Evolutionary conservation across 1,140 invertebrate species (phyloP), one percentile per base, ranked within the genome.

Genomic region (Hylyphantes graminicola): DNA sequence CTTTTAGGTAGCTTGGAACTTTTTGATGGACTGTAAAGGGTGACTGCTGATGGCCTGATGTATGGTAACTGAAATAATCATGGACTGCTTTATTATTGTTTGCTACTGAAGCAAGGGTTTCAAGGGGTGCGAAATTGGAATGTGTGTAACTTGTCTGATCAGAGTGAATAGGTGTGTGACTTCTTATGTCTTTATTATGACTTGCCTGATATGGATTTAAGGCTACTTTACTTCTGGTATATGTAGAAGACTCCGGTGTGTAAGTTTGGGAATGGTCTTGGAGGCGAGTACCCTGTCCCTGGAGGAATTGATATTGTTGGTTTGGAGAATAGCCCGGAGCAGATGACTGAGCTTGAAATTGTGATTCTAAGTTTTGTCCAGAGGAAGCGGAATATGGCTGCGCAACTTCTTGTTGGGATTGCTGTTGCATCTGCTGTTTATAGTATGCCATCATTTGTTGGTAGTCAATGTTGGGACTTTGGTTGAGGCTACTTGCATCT

Each of bases 371-470:
- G 54, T 54, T 13, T 57, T 72, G 67, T 53, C 12, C 10, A 19
- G 15, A 19, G 8, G 21, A 15, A 5, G 54, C 9, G 48, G 61
- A 35, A 19, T 57, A 64, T 6, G 17, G 17, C 35, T 35, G 70
- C 0, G 67, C 12, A 12, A 50, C 7, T 21, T 67, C 8, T 68
- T 70, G 77, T 19, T 65, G 63, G n/a, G 64, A 61, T 35, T 77
- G 65, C n/a, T 81, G 78, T 53, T 81, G 78, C 11, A 54, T 11
- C 19, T 59, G 55, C 35, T 74, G 72, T 35, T 80, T 64, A 50
- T 70, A 80, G 51, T 80, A 70, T 15, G 50, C 13, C 54, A 80
- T 19, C 77, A 80, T 80, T 70, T 80, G 77, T 15, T 80, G 77
- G 10, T 70, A 70, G 7, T 80, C 77, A 13, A 48, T 51, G 9